phyloP scores from a whole-genome alignment of 2,113 vertebrate genomes.

The Cryptotis parvus region DNA sequence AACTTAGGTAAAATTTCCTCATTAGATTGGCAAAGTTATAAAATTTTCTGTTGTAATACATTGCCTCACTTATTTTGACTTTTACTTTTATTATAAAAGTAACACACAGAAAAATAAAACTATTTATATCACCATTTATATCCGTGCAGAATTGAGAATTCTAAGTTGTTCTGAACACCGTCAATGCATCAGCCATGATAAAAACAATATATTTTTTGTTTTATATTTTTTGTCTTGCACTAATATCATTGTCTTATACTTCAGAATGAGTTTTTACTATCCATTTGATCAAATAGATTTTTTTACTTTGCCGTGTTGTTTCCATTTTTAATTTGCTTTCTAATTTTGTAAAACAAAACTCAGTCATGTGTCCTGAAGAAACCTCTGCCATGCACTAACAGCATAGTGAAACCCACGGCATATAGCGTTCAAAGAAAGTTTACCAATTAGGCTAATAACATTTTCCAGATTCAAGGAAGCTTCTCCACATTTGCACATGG shows the following conservation, averaged over 20 bases:
- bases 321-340: conserved; percentile 50
- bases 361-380: conserved; percentile 69
- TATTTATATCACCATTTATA: conserved; percentile 18
- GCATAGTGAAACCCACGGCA: conserved; percentile 77
- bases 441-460: conserved; percentile 76
- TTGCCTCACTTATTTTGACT: neutral
- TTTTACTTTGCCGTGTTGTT: neutral
- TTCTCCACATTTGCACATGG: conserved; percentile 76
- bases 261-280: neutral
- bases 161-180: neutral
- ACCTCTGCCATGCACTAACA: conserved; percentile 62
- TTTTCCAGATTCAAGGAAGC: conserved; percentile 82
- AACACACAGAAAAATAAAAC: neutral
- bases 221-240: no score
- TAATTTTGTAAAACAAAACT: no score
- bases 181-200: neutral
- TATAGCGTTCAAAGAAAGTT: conserved; percentile 81
- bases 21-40: neutral
- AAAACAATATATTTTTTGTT: neutral
- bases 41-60: neutral
- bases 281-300: neutral
- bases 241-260: neutral
- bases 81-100: conserved; percentile 42
- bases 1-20: conserved; percentile 7
- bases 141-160: neutral